Conservation (phyloP, 2,113 vertebrate species). For the Opisthocomus hoazin region DNA sequence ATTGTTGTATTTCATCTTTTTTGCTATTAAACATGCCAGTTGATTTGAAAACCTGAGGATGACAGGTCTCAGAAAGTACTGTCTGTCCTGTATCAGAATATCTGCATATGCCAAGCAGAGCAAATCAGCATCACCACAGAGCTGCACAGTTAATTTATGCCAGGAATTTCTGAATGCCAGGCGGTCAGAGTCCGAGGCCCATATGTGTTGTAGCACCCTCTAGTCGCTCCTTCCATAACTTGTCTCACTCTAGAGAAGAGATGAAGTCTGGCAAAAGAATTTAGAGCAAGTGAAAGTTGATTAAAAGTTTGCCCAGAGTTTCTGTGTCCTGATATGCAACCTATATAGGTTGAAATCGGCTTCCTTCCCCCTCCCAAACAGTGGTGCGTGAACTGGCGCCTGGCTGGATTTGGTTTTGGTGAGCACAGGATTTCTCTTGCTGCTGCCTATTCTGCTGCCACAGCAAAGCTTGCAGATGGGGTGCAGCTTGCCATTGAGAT, state of each 20-base stretch:
- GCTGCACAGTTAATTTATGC: conserved; percentile 25
- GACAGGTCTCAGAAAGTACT: conserved; percentile 1
- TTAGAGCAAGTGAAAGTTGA: background rate
- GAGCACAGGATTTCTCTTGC: background rate
- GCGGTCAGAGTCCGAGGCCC: background rate
- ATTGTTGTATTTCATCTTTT: background rate
- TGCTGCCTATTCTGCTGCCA: background rate
- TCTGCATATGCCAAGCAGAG: background rate
- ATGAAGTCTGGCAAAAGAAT: background rate
- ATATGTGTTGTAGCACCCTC: conserved; percentile 10
- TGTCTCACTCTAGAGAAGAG: background rate
- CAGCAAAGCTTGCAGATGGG: accelerated
- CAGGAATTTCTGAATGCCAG: background rate
- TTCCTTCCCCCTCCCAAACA: background rate
- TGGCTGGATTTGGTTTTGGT: background rate
- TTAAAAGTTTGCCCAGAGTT: background rate
- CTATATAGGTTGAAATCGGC: background rate
- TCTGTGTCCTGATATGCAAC: background rate
- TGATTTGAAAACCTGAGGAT: conserved; percentile 2
- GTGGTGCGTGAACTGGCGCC: accelerated
- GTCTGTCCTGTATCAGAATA: background rate
- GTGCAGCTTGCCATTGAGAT: accelerated
- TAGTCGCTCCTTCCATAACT: background rate
- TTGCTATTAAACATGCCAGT: background rate
- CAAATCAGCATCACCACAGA: background rate